phyloP scores from a whole-genome alignment of 1,140 invertebrate species.

The Solen grandis region DNA sequence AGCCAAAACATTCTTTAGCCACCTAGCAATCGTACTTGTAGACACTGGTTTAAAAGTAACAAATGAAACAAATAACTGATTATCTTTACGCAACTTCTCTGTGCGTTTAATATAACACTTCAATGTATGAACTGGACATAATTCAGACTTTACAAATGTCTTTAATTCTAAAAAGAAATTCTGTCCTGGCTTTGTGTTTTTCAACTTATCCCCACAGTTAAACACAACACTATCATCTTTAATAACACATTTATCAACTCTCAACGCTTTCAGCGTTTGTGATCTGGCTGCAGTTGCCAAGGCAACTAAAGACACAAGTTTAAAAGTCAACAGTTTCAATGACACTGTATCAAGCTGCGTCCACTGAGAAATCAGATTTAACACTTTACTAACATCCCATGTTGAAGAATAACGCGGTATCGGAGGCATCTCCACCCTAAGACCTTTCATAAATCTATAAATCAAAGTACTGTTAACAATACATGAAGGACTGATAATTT shows the following conservation, averaged over 20 bases:
- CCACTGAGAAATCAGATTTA: not conserved
- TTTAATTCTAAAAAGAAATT: too few relatives aligned
- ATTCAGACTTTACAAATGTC: not conserved
- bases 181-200: too few relatives aligned
- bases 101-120: not conserved
- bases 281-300: constrained; percentile 12
- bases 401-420: not conserved
- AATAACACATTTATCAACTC: not conserved
- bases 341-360: not conserved
- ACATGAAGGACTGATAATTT: not conserved
- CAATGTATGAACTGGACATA: constrained; percentile 4
- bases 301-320: constrained; percentile 9
- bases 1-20: not conserved
- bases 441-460: too few relatives aligned
- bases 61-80: constrained; percentile 15
- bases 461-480: too few relatives aligned
- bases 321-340: constrained; percentile 31
- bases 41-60: constrained; percentile 1
- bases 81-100: constrained; percentile 6
- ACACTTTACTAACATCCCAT: not conserved
- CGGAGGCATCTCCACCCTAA: not conserved
- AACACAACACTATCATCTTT: not conserved
- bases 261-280: too few relatives aligned
- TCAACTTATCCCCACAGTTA: too few relatives aligned
- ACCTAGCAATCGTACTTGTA: constrained; percentile 11